These are phyloP conservation scores for Lota lota DNA, from an alignment of 2,113 vertebrate genomes.

Conservation along the genomic window DNA sequence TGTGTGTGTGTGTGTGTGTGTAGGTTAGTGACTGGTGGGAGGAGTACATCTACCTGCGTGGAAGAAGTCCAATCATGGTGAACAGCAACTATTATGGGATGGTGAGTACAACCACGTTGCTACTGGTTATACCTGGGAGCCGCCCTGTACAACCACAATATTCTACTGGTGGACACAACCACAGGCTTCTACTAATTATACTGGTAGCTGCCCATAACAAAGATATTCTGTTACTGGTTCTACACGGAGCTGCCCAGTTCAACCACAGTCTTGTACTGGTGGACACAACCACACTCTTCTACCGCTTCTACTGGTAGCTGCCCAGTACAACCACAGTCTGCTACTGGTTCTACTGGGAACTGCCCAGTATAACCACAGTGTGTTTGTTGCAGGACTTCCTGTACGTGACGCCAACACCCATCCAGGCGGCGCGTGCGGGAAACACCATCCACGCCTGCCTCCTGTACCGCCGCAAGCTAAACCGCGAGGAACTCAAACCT, in stretches of 20 bases:
- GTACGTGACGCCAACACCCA: constrained; percentile 78
- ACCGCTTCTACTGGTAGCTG: too few species aligned
- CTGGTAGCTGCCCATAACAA: too few species aligned
- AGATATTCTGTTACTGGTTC: not conserved
- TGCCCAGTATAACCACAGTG: not conserved
- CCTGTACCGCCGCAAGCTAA: constrained; percentile 80
- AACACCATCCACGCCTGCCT: constrained; percentile 80
- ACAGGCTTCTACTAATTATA: too few species aligned
- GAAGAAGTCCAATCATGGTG: constrained; percentile 83
- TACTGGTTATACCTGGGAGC: not conserved
- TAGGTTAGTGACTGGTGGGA: constrained; percentile 95
- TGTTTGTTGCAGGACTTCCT: constrained; percentile 68
- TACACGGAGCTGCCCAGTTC: not conserved
- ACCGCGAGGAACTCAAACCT: constrained; percentile 82
- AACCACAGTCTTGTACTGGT: not conserved
- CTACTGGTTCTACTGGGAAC: not conserved
- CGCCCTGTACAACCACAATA: too few species aligned
- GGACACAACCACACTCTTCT: too few species aligned
- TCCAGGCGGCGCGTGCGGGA: constrained; percentile 82
- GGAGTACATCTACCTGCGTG: constrained; percentile 85
- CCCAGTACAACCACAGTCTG: not conserved
- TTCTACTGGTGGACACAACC: too few species aligned
- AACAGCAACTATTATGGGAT: constrained; percentile 91
- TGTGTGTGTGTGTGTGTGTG: constrained; percentile 8
- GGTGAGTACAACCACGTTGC: constrained; percentile 64